phyloP scores from a whole-genome alignment of 2,113 vertebrate species.

The Mirza zaza region DNA sequence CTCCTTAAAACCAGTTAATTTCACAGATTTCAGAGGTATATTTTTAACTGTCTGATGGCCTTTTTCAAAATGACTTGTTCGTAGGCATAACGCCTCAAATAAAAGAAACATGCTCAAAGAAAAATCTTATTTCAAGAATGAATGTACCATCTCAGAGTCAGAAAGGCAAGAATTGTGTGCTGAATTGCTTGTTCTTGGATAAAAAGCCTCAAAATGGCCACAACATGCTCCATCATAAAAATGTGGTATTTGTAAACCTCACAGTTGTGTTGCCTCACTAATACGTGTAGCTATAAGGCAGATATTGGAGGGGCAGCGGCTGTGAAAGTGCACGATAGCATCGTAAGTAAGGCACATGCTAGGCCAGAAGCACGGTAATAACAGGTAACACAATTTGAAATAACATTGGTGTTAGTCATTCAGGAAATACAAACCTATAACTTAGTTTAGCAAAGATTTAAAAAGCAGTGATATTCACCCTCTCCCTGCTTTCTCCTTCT shows the following conservation, averaged over 20 bases:
- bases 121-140: constrained; percentile 8
- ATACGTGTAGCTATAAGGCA: background rate
- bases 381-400: background rate
- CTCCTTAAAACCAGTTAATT: background rate
- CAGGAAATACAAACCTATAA: background rate
- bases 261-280: background rate
- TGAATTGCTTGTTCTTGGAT: background rate
- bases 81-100: background rate
- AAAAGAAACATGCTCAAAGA: background rate
- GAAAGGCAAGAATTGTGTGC: background rate
- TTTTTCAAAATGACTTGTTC: background rate
- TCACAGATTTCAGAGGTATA: background rate
- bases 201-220: background rate
- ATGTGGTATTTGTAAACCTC: background rate
- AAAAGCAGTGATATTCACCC: background rate
- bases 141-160: background rate
- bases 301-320: background rate
- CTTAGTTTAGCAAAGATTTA: background rate
- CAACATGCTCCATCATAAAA: background rate
- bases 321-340: background rate
- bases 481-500: background rate
- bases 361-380: background rate
- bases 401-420: background rate
- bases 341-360: background rate
- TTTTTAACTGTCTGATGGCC: background rate